Conservation (phyloP, 2,113 vertebrate genomes). For the Plecturocebus donacophilus region DNA sequence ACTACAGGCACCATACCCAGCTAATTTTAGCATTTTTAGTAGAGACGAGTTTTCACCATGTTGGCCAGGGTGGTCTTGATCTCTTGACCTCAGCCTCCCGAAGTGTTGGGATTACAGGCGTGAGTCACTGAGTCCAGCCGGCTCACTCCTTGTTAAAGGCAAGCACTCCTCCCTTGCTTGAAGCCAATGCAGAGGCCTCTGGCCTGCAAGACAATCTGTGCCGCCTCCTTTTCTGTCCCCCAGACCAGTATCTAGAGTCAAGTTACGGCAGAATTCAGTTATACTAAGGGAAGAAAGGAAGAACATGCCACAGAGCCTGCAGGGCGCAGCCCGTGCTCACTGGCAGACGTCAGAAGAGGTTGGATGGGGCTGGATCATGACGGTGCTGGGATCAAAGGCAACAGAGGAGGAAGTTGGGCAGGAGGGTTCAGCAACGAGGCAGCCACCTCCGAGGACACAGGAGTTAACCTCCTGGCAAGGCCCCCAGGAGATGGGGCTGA, state of each 20-base stretch:
- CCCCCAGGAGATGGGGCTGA: not conserved
- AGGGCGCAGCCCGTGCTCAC: not conserved
- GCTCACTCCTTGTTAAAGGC: not conserved
- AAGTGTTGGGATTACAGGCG: no score
- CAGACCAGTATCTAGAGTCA: not conserved
- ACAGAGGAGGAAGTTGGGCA: accelerated
- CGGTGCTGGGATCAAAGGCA: not conserved
- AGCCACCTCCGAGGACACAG: not conserved
- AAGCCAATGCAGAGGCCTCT: not conserved
- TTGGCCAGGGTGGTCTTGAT: no score
- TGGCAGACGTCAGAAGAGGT: not conserved
- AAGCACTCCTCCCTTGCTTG: not conserved
- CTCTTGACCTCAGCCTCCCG: no score
- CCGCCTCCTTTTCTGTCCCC: not conserved
- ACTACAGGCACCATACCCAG: no score
- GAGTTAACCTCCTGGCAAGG: not conserved
- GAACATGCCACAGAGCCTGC: not conserved
- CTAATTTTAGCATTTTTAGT: no score
- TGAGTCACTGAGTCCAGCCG: no score
- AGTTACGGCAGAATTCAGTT: not conserved
- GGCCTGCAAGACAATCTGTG: not conserved
- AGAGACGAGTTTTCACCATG: no score
- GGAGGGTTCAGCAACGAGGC: not conserved
- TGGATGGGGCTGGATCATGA: not conserved
- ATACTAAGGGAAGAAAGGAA: not conserved